phyloP scores from a whole-genome alignment of 1,140 invertebrate species.

The Wasmannia auropunctata region DNA sequence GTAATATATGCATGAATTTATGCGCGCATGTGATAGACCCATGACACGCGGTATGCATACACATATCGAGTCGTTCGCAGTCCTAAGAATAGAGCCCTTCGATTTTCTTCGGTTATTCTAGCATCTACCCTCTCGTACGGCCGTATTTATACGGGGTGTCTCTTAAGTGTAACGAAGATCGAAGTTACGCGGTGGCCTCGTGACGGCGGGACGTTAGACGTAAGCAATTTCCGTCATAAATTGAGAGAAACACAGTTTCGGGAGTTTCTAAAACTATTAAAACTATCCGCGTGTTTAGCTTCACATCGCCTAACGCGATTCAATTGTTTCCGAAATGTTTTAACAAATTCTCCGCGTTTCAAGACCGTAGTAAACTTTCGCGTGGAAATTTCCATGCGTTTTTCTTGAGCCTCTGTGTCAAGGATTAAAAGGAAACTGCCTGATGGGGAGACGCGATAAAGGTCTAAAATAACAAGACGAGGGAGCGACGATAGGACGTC shows the following conservation, averaged over 20 bases:
- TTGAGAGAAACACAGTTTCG: background rate
- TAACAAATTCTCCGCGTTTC: slow-evolving; percentile 4
- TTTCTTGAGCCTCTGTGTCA: background rate
- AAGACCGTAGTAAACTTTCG: background rate
- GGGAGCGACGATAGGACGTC: slow-evolving; percentile 27
- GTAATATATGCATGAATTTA: slow-evolving; percentile 49
- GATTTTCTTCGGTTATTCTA: slow-evolving; percentile 54
- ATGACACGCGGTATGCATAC: slow-evolving; percentile 7
- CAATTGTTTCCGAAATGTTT: background rate
- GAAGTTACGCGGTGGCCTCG: background rate
- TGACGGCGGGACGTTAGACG: background rate
- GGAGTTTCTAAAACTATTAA: slow-evolving; percentile 10
- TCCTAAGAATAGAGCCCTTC: slow-evolving; percentile 56
- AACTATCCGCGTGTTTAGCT: background rate
- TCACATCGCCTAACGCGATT: background rate
- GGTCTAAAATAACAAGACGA: slow-evolving; percentile 50
- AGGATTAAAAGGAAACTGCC: slow-evolving; percentile 32
- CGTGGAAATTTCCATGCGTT: background rate
- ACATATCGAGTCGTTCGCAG: slow-evolving; percentile 15
- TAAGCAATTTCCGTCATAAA: background rate
- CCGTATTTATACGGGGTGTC: slow-evolving; percentile 12
- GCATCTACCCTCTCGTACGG: slow-evolving; percentile 7
- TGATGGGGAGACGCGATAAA: slow-evolving; percentile 27
- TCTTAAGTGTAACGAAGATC: background rate
- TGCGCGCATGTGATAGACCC: slow-evolving; percentile 21